These are phyloP conservation scores for Albula goreensis DNA, from an alignment of 2,113 vertebrate genomes.

Conservation along the genomic window DNA sequence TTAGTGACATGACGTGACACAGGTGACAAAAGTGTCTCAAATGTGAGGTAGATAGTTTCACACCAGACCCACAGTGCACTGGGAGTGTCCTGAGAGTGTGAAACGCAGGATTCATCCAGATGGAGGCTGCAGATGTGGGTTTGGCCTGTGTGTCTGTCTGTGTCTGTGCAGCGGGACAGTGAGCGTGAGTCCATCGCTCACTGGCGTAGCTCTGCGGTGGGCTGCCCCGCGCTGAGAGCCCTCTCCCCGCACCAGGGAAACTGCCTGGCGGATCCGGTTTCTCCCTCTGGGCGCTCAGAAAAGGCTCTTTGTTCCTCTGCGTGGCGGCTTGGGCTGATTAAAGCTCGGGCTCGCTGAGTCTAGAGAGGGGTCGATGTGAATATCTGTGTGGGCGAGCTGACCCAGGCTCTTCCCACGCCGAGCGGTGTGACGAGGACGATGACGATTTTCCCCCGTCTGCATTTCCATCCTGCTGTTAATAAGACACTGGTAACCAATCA, in stretches of 20 bases:
- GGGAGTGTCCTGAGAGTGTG: too few species aligned
- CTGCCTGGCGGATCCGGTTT: background rate
- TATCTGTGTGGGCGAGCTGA: background rate
- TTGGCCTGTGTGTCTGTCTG: background rate
- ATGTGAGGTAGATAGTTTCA: too few species aligned
- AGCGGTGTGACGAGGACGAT: slow-evolving; percentile 36
- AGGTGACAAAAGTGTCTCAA: too few species aligned
- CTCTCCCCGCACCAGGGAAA: background rate
- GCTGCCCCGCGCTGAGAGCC: too few species aligned
- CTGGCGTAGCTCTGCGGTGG: too few species aligned
- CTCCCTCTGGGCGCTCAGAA: background rate
- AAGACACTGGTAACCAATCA: too few species aligned
- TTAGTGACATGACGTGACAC: too few species aligned
- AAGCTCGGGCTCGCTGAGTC: background rate
- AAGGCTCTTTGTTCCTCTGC: slow-evolving; percentile 26
- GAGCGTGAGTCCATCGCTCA: background rate
- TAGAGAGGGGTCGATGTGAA: background rate
- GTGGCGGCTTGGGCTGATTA: background rate
- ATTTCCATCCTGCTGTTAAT: too few species aligned
- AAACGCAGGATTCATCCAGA: too few species aligned
- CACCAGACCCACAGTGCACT: too few species aligned
- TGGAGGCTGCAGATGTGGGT: background rate
- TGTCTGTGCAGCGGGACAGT: background rate
- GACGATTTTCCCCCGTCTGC: background rate
- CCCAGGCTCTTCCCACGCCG: slow-evolving; percentile 24